Evolutionary conservation across 2,888 invertebrate genomes (phyloP).

Genomic region (Rosalia funebris): DNA sequence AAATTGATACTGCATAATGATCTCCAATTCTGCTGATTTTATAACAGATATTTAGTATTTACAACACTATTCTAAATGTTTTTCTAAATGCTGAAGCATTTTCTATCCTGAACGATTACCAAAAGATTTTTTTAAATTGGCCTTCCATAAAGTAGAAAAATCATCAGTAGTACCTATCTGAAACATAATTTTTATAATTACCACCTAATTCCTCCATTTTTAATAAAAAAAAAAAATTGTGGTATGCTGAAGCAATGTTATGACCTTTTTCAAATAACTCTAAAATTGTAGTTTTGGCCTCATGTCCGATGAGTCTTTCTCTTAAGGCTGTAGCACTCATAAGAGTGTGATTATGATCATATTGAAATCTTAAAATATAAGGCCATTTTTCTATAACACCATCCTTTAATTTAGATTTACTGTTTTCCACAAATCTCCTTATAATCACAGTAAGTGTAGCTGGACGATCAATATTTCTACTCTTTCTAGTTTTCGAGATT

Average conservation of each 20-base stretch:
- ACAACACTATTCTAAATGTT: too few species aligned
- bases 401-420: background rate
- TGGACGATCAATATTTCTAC: background rate
- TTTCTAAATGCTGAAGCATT: too few species aligned
- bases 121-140: too few species aligned
- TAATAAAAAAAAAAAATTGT: conserved; percentile 1
- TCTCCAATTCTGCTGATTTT: conserved; percentile 19
- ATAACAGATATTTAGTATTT: conserved; percentile 21
- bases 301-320: conserved; percentile 15
- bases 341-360: conserved; percentile 16
- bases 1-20: conserved; percentile 28
- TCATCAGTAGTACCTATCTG: background rate
- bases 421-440: background rate
- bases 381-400: background rate
- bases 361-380: background rate
- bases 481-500: background rate
- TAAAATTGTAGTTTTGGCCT: conserved; percentile 11
- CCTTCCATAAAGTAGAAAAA: too few species aligned
- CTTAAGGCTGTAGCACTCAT: conserved; percentile 10
- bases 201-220: conserved; percentile 3
- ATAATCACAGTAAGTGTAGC: background rate
- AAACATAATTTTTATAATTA: background rate
- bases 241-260: conserved; percentile 13
- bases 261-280: conserved; percentile 15
- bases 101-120: too few species aligned